Evolutionary conservation across 2,113 vertebrate species (phyloP).

Genomic region (Leptobrachium ailaonicum): DNA sequence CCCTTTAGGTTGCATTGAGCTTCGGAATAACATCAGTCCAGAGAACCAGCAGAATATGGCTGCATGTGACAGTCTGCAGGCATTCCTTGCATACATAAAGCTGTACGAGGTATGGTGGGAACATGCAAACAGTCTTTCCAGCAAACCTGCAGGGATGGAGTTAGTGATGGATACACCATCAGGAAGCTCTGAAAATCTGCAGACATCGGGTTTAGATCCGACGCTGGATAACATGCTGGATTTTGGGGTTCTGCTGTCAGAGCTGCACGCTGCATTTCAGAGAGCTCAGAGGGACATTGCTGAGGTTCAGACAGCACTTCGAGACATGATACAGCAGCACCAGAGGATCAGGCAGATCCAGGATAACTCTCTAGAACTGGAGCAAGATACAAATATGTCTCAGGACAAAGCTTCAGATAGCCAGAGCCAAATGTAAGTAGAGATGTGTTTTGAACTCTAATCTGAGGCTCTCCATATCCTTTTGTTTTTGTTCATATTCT

Average conservation of each 20-base stretch:
- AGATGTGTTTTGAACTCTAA: too few species aligned
- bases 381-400: constrained; percentile 40
- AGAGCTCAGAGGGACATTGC: constrained; percentile 67
- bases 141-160: constrained; percentile 4
- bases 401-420: constrained; percentile 35
- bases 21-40: constrained; percentile 60
- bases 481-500: too few species aligned
- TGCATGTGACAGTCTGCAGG: constrained; percentile 75
- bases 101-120: constrained; percentile 89
- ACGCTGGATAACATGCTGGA: constrained; percentile 1
- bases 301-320: constrained; percentile 75
- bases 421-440: constrained; percentile 59
- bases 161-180: not conserved
- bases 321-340: constrained; percentile 80
- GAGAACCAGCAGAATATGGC: constrained; percentile 53
- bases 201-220: not conserved
- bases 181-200: not conserved
- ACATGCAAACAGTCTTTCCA: constrained; percentile 18
- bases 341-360: constrained; percentile 61
- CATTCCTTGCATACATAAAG: constrained; percentile 74
- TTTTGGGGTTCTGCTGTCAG: constrained; percentile 75
- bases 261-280: constrained; percentile 77
- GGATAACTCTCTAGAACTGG: constrained; percentile 50
- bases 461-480: too few species aligned
- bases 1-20: constrained; percentile 63